Evolutionary conservation across 2,797 vertebrate genomes (phyloP).

Genomic region (Galaxias olidus): DNA sequence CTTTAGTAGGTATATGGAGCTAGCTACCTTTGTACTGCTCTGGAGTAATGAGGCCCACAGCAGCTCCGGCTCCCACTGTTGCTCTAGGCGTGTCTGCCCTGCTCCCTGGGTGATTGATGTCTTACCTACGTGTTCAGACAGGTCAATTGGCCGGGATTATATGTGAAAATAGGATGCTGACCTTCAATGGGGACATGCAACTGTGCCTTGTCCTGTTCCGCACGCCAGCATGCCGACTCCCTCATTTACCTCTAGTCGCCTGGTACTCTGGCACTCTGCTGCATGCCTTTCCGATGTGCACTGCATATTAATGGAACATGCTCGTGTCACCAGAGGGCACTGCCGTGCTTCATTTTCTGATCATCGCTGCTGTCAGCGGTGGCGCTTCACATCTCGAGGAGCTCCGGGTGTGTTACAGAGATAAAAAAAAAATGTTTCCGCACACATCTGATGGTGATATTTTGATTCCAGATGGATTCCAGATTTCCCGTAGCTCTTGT

Average conservation of each 20-base stretch:
- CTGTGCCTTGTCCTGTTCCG: constrained; percentile 21
- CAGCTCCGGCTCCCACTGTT: constrained; percentile 44
- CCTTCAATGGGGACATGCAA: constrained; percentile 47
- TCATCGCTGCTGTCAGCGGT: constrained; percentile 43
- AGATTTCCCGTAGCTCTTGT: too few relatives aligned
- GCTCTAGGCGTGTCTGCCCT: constrained; percentile 46
- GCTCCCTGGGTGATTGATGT: constrained; percentile 62
- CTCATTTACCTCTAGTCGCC: too few relatives aligned
- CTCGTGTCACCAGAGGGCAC: constrained; percentile 78
- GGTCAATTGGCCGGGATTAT: constrained; percentile 66
- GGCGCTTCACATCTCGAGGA: too few relatives aligned
- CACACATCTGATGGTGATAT: too few relatives aligned
- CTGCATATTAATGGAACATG: constrained; percentile 67
- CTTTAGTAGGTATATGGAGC: too few relatives aligned
- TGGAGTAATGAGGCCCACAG: constrained; percentile 57
- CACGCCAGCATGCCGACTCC: constrained; percentile 18
- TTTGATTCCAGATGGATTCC: too few relatives aligned
- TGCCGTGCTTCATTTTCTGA: constrained; percentile 71
- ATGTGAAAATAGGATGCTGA: constrained; percentile 58
- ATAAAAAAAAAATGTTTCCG: too few relatives aligned
- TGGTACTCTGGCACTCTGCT: too few relatives aligned
- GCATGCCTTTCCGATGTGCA: not conserved
- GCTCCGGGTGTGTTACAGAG: too few relatives aligned
- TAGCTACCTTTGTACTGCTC: not conserved
- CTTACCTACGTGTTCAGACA: constrained; percentile 48